Base-by-base conservation (phyloP, 1,140 invertebrate species). In the Tetramorium simillimum region DNA sequence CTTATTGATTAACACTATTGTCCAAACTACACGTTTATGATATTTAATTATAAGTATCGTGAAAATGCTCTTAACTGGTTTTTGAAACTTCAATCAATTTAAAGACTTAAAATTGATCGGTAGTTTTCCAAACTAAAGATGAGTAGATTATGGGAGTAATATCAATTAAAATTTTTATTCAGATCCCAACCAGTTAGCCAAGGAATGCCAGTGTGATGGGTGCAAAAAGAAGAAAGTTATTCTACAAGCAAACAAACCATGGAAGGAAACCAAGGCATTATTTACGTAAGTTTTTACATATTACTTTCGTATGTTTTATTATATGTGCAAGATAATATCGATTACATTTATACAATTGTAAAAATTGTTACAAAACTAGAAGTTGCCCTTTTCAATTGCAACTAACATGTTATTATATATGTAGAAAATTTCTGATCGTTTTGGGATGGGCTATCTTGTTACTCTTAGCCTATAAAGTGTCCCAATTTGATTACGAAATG, bases 401-500 rank as follows among this genome's bases (percentile, higher is more conserved):
- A 43, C n/a, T 69, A 65, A 80, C 70, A 43, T 73, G 24, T 65
- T 77, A 67, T 96, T 96, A 53, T 89, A 4, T 33, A 33, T 33
- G 33, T 33, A 97, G 97, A 87, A 97, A 97, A 95, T 89, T 97
- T 60, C 90, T 96, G 12, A 95, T 99, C 46, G 96, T 99, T 43
- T 93, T 97, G 88, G 98, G 98, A 82, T 99, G 99, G 99, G 95
- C 97, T 6, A 93, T 98, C 37, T 97, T 99, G 92, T 96, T 97
- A 62, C 96, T 98, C 70, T 95, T 99, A 80, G 98, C 98, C 2
- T 99, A 99, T 94, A 99, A 99, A 97, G 98, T 99, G 10, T 99
- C 98, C 0, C 98, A 99, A 95, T 99, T 99, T 95, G 99, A 99
- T 93, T 98, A 99, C 96, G 99, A 99, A 96, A 98, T 99, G 97